Base-by-base conservation (phyloP, 2,888 invertebrate species). In the Notodonta dromedarius region DNA sequence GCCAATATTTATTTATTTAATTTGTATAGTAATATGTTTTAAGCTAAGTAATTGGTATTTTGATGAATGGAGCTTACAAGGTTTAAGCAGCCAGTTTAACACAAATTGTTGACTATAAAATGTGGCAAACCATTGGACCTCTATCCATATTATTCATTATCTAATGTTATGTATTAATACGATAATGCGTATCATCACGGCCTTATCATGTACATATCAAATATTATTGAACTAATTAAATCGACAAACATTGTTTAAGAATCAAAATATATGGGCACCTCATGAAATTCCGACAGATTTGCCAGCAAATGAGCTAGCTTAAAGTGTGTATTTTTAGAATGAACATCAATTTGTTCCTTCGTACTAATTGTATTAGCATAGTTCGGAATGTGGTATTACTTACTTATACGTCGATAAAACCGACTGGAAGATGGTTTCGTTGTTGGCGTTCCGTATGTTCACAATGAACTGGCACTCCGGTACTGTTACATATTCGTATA, bases 381-480 rank as follows among this genome's bases (percentile, higher is more conserved):
- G 35, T 32, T 40, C 32, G 16, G 24, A 32, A 56, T 8, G 16
- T 32, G 60, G 51, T 11, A 32, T 46, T 69, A 90, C 95, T 94
- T 92, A 96, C 96, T 94, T 94, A 85, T 95, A 95, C 59, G 96
- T 95, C 42, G 97, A 97, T 69, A 97, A 90, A 63, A 97, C 95
- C 80, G 97, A 97, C 83, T 97, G 97, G 84, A 96, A 97, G 70
- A 97, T 94, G 1, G 96, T 96, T 70, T 94, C 94, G 63, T 95
- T 94, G 60, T 94, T 94, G 32, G 89, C 94, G 90, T 97, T 95
- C 84, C 95, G 95, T 67, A 99, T 96, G 61, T 97, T 98, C 8
- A 98, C 95, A 80, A 98, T 98, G 88, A 99, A 99, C 90, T 98
- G 97, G 90, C 98, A 96, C 59, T 97, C 97, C 66, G 96, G 95